Base-by-base conservation (phyloP, 2,113 vertebrate genomes). In the human region DNA sequence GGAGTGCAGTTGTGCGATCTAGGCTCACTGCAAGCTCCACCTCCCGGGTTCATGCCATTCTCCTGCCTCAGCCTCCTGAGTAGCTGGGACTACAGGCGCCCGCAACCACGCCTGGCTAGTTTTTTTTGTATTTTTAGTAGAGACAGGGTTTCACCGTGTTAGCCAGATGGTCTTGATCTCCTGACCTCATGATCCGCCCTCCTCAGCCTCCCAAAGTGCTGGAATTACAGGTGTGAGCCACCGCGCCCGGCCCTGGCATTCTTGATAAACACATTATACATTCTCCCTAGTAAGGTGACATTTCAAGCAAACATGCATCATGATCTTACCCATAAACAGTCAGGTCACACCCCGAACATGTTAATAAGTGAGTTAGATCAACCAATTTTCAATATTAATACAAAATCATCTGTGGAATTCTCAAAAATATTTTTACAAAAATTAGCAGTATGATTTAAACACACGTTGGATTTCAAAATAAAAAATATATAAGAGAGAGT, bases 341-440 rank as follows among this genome's bases (percentile, higher is more conserved):
- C 38, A 70, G 70, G 43, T 43, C 84, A 75, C 0, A 5, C 5
- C 52, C 5, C 96, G 52, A 52, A 66, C 83, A 81, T 76, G 80
- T 82, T 85, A 90, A 9, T 80, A 3, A 90, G 70, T 78, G 43
- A 90, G 16, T 82, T 84, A 93, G 6, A 96, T 35, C 35, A 97
- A 75, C 12, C 22, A 40, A 76, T 92, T 76, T 92, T 96, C 61
- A 96, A 87, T 27, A 66, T 35, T 87, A 96, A 94, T 76, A 80
- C 79, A 75, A 72, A 91, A 87, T 73, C 70, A 92, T 35, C 43
- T 92, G 40, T 70, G 70, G 8, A 87, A 94, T 92, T 96, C n/a
- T 90, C 40, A 89, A 14, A 95, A 73, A 91, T 89, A 72, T 89
- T 90, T 93, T 97, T 89, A 92, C n/a, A 92, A 90, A 90, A 89